Base-by-base conservation (phyloP, 1,140 invertebrate genomes). In the Bombus waltoni region DNA sequence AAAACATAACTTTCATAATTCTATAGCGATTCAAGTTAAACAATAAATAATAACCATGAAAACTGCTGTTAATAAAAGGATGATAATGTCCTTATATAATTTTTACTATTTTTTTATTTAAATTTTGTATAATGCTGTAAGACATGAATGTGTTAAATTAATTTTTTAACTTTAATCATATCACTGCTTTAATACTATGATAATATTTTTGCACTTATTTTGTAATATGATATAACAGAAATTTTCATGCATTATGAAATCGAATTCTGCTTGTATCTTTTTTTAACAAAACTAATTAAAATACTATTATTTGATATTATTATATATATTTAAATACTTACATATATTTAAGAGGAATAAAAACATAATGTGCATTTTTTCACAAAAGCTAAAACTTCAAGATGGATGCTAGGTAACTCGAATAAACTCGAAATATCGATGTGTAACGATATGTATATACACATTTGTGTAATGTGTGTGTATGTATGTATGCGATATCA, bases 401-500 rank as follows among this genome's bases (percentile, higher is more conserved):
- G 81, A 87, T 87, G 85, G 85, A 83, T 22, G 85, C 73, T 77
- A 42, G 28, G 57, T 53, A 83, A 86, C 80, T 86, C 73, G 73
- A 85, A 76, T 76, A 53, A 72, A 83, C 81, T 83, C 81, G 65
- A 87, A 83, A 83, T 78, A 75, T 83, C 83, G 76, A 80, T 85
- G 83, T 72, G 66, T 85, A 77, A 83, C 81, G 62, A 83, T 74
- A 83, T 35, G 38, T 83, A 38, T 65, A 44, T 81, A 44, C n/a
- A 44, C 62, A 44, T 9, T 42, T 57, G 38, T n/a, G 47, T 53
- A 22, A 70, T 53, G 18, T 22, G 18, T 53, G 15, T 53, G 57
- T 59, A 22, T 38, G 82, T 57, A 62, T 47, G 47, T 75, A 77
- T 62, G 77, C 59, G 59, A 79, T 18, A 40, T 10, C 10, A 79